Conservation (phyloP, 2,113 vertebrate genomes). For the Micromys minutus region DNA sequence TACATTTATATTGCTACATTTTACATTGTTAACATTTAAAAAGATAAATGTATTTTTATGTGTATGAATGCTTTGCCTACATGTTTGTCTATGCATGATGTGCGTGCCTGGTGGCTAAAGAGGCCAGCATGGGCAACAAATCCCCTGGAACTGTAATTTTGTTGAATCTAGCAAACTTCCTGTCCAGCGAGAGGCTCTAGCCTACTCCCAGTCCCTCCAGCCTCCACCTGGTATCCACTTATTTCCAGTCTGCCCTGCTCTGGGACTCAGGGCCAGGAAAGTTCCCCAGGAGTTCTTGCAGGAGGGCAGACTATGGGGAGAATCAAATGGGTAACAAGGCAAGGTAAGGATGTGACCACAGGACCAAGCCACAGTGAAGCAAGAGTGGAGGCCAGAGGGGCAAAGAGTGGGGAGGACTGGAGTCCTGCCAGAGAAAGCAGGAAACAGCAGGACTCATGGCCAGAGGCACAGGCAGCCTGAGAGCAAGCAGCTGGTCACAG, state of each 20-base stretch:
- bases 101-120: neutral
- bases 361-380: neutral
- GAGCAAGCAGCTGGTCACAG: neutral
- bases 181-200: rapidly evolving
- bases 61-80: neutral
- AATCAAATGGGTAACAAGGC: neutral
- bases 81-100: neutral
- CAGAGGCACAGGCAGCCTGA: neutral
- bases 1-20: neutral
- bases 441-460: neutral
- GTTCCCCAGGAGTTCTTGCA: neutral
- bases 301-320: neutral
- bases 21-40: neutral
- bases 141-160: neutral
- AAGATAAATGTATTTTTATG: neutral
- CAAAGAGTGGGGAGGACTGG: rapidly evolving
- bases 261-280: neutral
- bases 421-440: no score
- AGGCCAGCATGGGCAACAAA: neutral
- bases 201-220: neutral
- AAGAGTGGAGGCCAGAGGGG: neutral
- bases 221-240: neutral
- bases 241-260: neutral
- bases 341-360: neutral
- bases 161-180: neutral